A percentile compares a stretch with the other conserved stretches of the same genome.
Evolutionary conservation across 2,888 invertebrate genomes (phyloP).

Genomic region (Xestia ashworthii): DNA sequence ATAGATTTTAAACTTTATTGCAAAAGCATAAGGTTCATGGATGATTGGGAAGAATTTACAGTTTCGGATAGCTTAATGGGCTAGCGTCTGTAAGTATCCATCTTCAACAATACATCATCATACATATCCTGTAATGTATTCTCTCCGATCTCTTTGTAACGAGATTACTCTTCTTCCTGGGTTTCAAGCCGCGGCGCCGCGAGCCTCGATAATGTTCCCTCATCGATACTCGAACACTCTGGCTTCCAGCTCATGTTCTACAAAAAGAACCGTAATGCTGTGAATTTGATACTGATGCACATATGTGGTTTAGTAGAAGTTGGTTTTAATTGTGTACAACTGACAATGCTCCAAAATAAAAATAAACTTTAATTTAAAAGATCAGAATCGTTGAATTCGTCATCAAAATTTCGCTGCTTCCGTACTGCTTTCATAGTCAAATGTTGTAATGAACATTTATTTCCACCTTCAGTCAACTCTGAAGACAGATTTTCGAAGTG

Average conservation of each 20-base stretch:
- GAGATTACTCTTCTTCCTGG: constrained; percentile 20
- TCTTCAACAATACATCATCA: constrained; percentile 7
- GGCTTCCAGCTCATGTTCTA: background rate
- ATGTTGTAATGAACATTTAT: background rate
- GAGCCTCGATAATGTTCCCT: constrained; percentile 12
- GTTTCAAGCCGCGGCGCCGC: background rate
- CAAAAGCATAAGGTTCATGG: too few relatives aligned
- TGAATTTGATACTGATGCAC: background rate
- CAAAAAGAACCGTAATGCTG: background rate
- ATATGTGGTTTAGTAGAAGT: background rate
- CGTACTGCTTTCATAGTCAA: background rate
- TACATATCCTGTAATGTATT: constrained; percentile 34
- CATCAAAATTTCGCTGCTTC: background rate
- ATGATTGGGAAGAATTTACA: too few relatives aligned
- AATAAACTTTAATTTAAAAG: background rate
- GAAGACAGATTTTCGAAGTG: background rate
- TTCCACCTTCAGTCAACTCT: background rate
- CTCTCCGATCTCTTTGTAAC: constrained; percentile 26
- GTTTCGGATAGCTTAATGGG: too few relatives aligned
- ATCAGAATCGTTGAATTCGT: background rate
- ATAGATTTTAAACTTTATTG: too few relatives aligned
- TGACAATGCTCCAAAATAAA: too few relatives aligned
- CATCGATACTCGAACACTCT: constrained; percentile 9
- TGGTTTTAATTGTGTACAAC: background rate
- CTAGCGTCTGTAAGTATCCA: background rate